Evolutionary conservation across 2,113 vertebrate species (phyloP).

Genomic region (Casuarius casuarius): DNA sequence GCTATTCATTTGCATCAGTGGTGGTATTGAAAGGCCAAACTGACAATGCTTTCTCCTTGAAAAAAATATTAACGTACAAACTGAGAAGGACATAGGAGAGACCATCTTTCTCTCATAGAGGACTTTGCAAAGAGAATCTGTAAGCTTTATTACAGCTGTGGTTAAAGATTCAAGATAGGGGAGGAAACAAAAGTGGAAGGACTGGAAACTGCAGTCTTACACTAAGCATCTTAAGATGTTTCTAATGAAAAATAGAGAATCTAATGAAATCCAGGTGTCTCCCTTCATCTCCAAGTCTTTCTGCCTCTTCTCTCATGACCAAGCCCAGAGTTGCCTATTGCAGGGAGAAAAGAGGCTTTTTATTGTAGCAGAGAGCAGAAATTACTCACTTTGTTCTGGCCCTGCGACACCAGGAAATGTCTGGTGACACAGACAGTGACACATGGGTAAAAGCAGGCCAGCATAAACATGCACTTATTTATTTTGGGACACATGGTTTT

Average conservation of each 20-base stretch:
- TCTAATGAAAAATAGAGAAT: neutral
- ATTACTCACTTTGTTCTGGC: neutral
- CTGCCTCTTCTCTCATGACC: neutral
- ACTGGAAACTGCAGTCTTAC: neutral
- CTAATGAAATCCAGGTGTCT: no score
- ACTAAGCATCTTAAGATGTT: neutral
- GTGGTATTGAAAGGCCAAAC: fast-evolving
- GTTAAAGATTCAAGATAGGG: neutral
- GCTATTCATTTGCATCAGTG: neutral
- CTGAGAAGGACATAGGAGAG: neutral
- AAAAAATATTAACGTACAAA: fast-evolving
- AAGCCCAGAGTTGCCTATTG: neutral
- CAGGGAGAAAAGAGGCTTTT: neutral
- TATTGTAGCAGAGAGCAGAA: neutral
- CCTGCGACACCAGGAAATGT: neutral
- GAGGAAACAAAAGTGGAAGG: neutral
- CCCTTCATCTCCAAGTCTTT: no score
- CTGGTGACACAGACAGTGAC: neutral
- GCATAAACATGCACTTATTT: neutral
- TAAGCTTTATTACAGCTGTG: neutral
- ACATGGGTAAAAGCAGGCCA: neutral
- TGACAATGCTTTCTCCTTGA: neutral
- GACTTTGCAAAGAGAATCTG: neutral
- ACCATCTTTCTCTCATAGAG: neutral
- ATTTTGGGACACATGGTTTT: neutral